Percentiles rank a stretch among this genome's conserved stretches.
Conservation (phyloP, 2,888 invertebrate genomes). For the Aphidius colemani region DNA sequence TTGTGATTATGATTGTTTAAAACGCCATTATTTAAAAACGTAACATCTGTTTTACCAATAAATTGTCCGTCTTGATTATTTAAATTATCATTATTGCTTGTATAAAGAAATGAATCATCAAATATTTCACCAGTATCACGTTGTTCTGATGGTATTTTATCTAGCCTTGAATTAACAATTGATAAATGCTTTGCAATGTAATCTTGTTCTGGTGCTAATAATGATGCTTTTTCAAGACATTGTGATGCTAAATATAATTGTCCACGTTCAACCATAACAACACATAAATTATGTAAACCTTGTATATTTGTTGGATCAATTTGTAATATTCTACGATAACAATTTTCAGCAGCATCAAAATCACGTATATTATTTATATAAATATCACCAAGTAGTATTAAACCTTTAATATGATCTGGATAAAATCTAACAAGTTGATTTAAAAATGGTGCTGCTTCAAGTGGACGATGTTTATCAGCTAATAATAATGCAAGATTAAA, state of each 20-base stretch:
- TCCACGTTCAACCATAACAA: slow-evolving; percentile 92
- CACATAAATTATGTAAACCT: slow-evolving; percentile 94
- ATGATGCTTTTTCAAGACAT: slow-evolving; percentile 81
- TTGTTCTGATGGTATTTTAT: slow-evolving; percentile 51
- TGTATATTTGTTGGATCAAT: slow-evolving; percentile 90
- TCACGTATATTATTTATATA: slow-evolving; percentile 96
- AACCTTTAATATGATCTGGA: slow-evolving; percentile 92
- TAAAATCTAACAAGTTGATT: slow-evolving; percentile 89
- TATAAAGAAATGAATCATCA: slow-evolving; percentile 51
- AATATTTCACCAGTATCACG: slow-evolving; percentile 48
- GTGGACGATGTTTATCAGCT: slow-evolving; percentile 84
- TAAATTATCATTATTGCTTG: slow-evolving; percentile 29
- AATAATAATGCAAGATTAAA: slow-evolving; percentile 91
- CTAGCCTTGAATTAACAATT: slow-evolving; percentile 78
- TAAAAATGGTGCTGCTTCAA: slow-evolving; percentile 90
- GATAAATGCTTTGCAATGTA: slow-evolving; percentile 89
- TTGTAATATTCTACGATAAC: slow-evolving; percentile 85
- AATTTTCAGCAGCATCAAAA: slow-evolving; percentile 90
- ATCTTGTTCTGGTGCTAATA: slow-evolving; percentile 85
- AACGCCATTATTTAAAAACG: slow-evolving; percentile 48
- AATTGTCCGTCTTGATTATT: slow-evolving; percentile 44
- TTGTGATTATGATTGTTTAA: slow-evolving; percentile 45
- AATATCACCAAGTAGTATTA: slow-evolving; percentile 92
- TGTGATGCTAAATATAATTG: slow-evolving; percentile 82
- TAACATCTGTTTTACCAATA: slow-evolving; percentile 45